These are phyloP conservation scores for Aquatica leii DNA, from an alignment of 2,888 invertebrate species.

Conservation along the genomic window DNA sequence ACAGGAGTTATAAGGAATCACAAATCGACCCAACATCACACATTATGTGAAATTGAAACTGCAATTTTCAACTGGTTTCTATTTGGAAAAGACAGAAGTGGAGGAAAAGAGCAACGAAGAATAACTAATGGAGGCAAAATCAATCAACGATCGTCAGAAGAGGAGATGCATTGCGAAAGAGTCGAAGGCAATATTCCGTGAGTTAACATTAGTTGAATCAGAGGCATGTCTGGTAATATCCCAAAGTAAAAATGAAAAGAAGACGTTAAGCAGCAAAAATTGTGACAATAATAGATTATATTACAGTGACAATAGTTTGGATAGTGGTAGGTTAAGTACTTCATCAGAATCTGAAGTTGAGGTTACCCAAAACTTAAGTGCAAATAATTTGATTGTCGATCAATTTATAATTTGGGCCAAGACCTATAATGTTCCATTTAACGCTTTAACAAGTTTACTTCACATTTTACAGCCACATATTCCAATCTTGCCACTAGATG, in stretches of 20 bases:
- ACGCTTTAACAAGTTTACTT: not conserved
- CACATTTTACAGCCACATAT: not conserved
- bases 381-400: not conserved
- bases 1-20: not conserved
- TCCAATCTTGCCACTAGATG: not conserved
- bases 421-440: not conserved
- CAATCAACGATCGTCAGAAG: constrained; percentile 1
- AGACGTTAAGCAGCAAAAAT: not conserved
- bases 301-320: not conserved
- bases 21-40: not conserved
- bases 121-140: not conserved
- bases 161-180: not conserved
- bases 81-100: constrained; percentile 9
- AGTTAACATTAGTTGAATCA: constrained; percentile 1
- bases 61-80: constrained; percentile 3
- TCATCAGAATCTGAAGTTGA: not conserved
- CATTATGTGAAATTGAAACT: constrained; percentile 3
- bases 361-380: not conserved
- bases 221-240: not conserved
- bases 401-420: not conserved
- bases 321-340: not conserved
- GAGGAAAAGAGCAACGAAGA: constrained; percentile 3
- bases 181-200: constrained; percentile 2
- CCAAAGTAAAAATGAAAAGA: not conserved
- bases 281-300: not conserved